Evolutionary conservation across 2,113 vertebrate genomes (phyloP).

Genomic region (Microtus oregoni): DNA sequence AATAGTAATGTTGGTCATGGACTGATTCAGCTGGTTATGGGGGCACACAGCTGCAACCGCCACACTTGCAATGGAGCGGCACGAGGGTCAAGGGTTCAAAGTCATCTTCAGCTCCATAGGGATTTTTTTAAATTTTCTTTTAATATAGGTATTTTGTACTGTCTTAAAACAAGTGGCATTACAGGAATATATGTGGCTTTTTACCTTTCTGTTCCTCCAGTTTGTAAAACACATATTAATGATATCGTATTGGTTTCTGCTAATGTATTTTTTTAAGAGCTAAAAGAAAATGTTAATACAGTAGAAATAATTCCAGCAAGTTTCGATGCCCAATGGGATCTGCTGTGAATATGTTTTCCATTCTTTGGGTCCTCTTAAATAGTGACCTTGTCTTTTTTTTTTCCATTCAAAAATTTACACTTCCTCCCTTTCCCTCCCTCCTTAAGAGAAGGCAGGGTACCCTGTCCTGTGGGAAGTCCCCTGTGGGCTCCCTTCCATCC

Average conservation of each 20-base stretch:
- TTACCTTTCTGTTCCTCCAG: no score
- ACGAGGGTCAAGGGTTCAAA: not conserved
- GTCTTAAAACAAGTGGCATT: no score
- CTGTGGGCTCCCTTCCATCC: no score
- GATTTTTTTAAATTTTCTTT: not conserved
- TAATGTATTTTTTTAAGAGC: no score
- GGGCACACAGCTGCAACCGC: not conserved
- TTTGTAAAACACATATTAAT: no score
- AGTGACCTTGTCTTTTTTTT: not conserved
- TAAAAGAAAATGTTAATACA: not conserved
- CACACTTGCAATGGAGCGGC: not conserved
- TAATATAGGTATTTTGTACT: no score
- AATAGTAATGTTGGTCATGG: slow-evolving; percentile 36
- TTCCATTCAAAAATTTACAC: no score
- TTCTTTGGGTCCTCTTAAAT: not conserved
- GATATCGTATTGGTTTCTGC: no score
- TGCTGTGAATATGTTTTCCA: not conserved
- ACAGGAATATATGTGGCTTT: no score
- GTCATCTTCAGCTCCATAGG: not conserved
- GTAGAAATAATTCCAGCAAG: not conserved
- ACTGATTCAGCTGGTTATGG: not conserved
- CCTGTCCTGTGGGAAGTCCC: no score
- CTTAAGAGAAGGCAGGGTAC: no score
- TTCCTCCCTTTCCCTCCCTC: no score
- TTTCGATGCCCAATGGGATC: not conserved